Evolutionary conservation across 2,888 invertebrate species (phyloP), one percentile per base, ranked within the genome.

Genomic region (Pilophorus perplexus): DNA sequence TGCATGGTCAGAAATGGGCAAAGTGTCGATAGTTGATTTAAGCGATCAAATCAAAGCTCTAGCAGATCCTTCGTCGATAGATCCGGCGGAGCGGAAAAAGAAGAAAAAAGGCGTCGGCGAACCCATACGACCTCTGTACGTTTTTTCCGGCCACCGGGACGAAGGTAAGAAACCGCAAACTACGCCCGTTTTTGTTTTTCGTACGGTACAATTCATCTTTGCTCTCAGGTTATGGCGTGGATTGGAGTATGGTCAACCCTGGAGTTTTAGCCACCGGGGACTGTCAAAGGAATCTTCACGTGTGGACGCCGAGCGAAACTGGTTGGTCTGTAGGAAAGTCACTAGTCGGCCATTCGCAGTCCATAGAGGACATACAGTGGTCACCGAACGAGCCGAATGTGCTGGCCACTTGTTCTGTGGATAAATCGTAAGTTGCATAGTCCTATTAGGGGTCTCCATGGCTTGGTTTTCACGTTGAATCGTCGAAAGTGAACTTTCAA

Each of bases 331-430:
- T 98, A 1, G 93, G 96, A 77, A 82, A 90, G 54, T 91, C 98
- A 0, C 83, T 91, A 66, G 80, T 85, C 55, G 95, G 92, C 0
- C 99, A 99, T 76, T 87, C 87, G 18, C 86, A 83, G 52, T 97
- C 97, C 25, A 93, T 99, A 10, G 99, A 99, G 81, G 99, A 99
- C 78, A 81, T 99, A 70, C 97, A 98, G 75, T 99, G 99, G 99
- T 97, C 97, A 67, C 97, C 97, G 1, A 95, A 88, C 79, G 99
- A 99, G 80, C 81, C 77, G 12, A 79, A 89, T 79, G 95, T 95
- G 0, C 79, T 93, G 59, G 92, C 93, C 37, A 88, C 93, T 8
- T 93, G 92, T 79, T 93, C 93, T 22, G 88, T 91, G 2, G 93
- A 93, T 75, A 89, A 86, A 79, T 87, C 80, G 82, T 83, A 75